Base-by-base conservation (phyloP, 2,113 vertebrate species). In the Dicaeum eximium region DNA sequence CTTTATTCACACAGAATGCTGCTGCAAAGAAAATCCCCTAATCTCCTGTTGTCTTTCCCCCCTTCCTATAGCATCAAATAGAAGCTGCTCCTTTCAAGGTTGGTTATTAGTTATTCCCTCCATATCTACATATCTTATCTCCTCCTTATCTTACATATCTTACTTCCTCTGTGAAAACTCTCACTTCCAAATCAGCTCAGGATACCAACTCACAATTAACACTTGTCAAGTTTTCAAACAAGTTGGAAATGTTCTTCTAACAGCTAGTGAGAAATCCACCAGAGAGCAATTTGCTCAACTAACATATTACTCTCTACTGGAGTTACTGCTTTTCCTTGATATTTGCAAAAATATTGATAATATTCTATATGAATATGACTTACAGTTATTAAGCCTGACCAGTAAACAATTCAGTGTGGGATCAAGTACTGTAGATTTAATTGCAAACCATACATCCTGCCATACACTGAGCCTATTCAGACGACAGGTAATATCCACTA, bases 181-280 rank as follows among this genome's bases (percentile, higher is more conserved):
- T 33, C 33, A 70, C 42, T 92, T 94, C 37, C 31, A 86, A 80
- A 80, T 45, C 54, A 88, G 23, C 11, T 80, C 38, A 73, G 47
- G 77, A 45, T 58, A 64, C 15, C 64, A 90, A 69, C 7, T 21
- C 30, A 66, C 60, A 91, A 94, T 94, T 91, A 91, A 47, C 90
- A 80, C 47, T 65, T 85, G 82, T 83, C 75, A 92, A 85, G 51
- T 77, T 65, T 94, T 88, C 53, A 88, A 93, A 93, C 35, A 83
- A 92, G 54, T 8, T 83, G 45, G 85, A 90, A 90, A 90, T 42
- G 10, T 57, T 85, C 13, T 65, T 80, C 42, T 69, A 69, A 51
- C n/a, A 57, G 25, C 47, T 86, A 82, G 24, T 30, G 40, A 73
- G 23, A 80, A 96, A 86, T 65, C 11, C 37, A 38, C 10, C 16